phyloP scores from a whole-genome alignment of 2,797 vertebrate species.

The Neosalanx taihuensis region DNA sequence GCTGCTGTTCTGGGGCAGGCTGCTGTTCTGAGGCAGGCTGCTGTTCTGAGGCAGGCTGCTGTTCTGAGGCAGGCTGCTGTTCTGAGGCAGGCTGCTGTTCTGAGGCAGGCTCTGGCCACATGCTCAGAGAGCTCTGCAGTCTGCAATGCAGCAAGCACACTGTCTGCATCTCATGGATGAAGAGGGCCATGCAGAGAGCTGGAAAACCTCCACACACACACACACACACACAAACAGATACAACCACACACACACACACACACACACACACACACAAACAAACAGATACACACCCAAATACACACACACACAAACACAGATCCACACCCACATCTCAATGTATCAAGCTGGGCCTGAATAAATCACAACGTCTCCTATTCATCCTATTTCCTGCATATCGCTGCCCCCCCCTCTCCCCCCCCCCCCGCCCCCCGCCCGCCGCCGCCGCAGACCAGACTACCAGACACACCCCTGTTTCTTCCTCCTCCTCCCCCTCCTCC shows the following conservation, averaged over 20 bases:
- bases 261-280: constrained; percentile 15
- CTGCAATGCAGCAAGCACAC: constrained; percentile 12
- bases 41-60: too few species aligned
- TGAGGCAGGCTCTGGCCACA: not conserved
- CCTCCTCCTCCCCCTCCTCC: too few species aligned
- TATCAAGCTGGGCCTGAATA: not conserved
- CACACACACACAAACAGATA: constrained; percentile 19
- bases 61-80: too few species aligned
- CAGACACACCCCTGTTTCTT: too few species aligned
- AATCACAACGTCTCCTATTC: not conserved
- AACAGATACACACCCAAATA: constrained; percentile 11
- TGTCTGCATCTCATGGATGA: constrained; percentile 35
- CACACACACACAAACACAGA: constrained; percentile 7
- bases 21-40: too few species aligned
- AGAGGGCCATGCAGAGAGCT: constrained; percentile 22
- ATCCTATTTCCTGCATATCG: not conserved
- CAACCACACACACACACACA: constrained; percentile 21
- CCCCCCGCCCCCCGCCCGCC: not conserved
- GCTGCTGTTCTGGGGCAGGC: too few species aligned
- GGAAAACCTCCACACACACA: not conserved
- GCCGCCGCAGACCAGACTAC: too few species aligned
- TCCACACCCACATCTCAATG: not conserved
- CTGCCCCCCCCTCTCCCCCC: not conserved
- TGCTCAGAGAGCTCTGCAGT: constrained; percentile 6
- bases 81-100: too few species aligned